phyloP scores from a whole-genome alignment of 2,797 vertebrate species.

The Poliocrania exsul region DNA sequence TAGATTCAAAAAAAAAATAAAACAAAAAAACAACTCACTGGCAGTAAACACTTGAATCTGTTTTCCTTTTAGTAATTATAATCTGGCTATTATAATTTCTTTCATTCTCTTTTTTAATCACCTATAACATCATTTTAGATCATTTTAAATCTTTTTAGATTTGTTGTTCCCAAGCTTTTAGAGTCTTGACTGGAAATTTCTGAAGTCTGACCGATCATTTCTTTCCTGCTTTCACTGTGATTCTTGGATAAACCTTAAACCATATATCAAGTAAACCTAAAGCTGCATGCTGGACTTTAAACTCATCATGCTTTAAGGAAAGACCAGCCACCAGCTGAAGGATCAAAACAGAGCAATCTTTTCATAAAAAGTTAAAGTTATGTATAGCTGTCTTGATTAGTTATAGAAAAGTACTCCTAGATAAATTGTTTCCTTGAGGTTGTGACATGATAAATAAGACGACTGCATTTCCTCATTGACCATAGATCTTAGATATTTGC shows the following conservation, averaged over 20 bases:
- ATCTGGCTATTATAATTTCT: background rate
- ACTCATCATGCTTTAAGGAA: background rate
- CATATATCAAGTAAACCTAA: background rate
- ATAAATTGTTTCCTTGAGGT: constrained; percentile 26
- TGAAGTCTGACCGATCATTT: background rate
- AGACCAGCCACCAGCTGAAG: background rate
- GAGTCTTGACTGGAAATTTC: background rate
- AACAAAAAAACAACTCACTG: too few relatives aligned
- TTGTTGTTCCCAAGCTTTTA: background rate
- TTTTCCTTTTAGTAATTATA: background rate
- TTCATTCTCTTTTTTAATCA: background rate
- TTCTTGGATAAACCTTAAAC: constrained; percentile 10
- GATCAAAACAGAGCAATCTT: constrained; percentile 31
- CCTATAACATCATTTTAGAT: background rate
- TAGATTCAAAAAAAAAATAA: background rate
- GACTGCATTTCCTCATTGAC: background rate
- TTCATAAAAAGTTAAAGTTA: constrained; percentile 44
- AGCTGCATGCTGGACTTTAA: background rate
- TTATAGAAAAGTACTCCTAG: background rate
- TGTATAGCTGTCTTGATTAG: constrained; percentile 19
- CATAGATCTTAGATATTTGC: background rate
- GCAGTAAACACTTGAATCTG: background rate
- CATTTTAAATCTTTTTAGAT: background rate
- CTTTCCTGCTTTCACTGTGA: background rate
- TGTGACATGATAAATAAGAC: background rate